A percentile compares a stretch with the other conserved stretches of the same genome.
phyloP scores from a whole-genome alignment of 2,113 vertebrate genomes.

The Corynorhinus townsendii region DNA sequence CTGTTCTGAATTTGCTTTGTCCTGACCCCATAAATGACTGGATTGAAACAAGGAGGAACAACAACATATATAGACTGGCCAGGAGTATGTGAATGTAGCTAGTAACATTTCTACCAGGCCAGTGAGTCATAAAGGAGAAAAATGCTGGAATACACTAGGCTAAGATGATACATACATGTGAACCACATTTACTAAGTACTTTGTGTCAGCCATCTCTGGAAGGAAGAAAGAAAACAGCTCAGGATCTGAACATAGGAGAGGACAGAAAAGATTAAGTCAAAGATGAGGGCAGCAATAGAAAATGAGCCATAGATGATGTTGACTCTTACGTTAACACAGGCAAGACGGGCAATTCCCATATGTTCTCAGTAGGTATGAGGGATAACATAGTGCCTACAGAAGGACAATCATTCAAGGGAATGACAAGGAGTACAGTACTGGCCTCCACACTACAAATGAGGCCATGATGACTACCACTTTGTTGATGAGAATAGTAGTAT shows the following conservation, averaged over 20 bases:
- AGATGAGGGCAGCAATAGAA: slow-evolving; percentile 1
- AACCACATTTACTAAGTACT: slow-evolving; percentile 41
- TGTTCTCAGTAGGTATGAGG: no score
- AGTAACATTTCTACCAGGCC: slow-evolving; percentile 54
- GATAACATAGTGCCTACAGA: no score
- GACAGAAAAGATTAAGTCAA: slow-evolving; percentile 34
- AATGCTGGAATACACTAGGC: slow-evolving; percentile 23
- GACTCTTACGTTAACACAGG: background rate
- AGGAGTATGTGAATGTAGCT: slow-evolving; percentile 50
- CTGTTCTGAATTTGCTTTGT: slow-evolving; percentile 51
- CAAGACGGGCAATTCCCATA: no score
- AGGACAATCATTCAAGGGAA: no score
- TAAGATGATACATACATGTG: slow-evolving; percentile 52
- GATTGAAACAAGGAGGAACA: slow-evolving; percentile 58
- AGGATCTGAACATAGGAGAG: slow-evolving; percentile 50
- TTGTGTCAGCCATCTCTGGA: slow-evolving; percentile 46
- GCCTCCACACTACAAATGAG: no score
- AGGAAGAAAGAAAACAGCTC: slow-evolving; percentile 35
- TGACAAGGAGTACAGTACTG: no score
- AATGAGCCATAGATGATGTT: slow-evolving; percentile 49
- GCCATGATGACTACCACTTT: no score
- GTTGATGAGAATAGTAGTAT: no score
- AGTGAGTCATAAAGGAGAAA: slow-evolving; percentile 50
- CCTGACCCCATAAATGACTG: slow-evolving; percentile 66
- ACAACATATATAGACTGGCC: slow-evolving; percentile 53